Evolutionary conservation across 2,113 vertebrate species (phyloP).

Genomic region (Nothobranchius furzeri): DNA sequence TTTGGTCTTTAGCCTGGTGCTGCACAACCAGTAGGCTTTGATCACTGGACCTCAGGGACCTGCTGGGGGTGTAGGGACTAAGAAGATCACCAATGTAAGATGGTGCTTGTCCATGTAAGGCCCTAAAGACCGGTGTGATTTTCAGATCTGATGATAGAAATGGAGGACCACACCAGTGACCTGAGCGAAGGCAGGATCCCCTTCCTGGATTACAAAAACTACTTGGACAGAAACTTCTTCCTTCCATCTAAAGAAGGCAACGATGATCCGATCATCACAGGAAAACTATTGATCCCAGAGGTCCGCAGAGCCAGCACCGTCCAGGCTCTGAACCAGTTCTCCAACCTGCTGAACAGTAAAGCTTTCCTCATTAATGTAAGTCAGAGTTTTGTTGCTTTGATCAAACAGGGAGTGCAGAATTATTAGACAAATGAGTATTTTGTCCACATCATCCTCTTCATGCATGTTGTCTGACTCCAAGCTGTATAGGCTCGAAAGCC

Average conservation of each 20-base stretch:
- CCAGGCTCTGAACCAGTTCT: constrained; percentile 95
- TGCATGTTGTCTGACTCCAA: too few species aligned
- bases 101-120: too few species aligned
- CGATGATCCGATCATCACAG: constrained; percentile 92
- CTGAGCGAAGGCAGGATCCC: constrained; percentile 92
- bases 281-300: constrained; percentile 89
- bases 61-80: too few species aligned
- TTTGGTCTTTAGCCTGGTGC: too few species aligned
- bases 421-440: too few species aligned
- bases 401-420: too few species aligned
- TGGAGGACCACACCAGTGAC: constrained; percentile 96
- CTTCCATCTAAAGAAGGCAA: constrained; percentile 91
- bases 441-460: too few species aligned
- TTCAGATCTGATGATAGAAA: constrained; percentile 97
- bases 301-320: constrained; percentile 82
- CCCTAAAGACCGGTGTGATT: too few species aligned
- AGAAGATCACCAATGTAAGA: too few species aligned
- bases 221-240: constrained; percentile 95
- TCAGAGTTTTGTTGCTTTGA: neutral
- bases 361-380: constrained; percentile 93
- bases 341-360: constrained; percentile 97
- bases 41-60: too few species aligned
- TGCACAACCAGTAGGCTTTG: too few species aligned
- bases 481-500: too few species aligned
- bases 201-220: constrained; percentile 93